phyloP scores from a whole-genome alignment of 2,113 vertebrate genomes.

The Corythornis madagascariensis region DNA sequence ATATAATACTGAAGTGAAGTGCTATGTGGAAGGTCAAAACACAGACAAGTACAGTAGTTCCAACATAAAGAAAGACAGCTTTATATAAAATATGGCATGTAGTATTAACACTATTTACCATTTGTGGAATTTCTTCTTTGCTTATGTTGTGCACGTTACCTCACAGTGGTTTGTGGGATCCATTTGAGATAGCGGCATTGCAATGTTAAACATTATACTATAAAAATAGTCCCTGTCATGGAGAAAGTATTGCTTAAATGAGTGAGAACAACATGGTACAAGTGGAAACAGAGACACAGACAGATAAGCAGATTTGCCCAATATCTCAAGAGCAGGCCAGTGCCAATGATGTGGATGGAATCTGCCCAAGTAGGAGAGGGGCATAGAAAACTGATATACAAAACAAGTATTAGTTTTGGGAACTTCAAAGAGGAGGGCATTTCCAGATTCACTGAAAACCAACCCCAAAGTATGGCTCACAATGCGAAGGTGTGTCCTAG shows the following conservation, averaged over 20 bases:
- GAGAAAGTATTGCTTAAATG: background rate
- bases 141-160: background rate
- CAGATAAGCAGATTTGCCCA: background rate
- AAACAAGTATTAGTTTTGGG: background rate
- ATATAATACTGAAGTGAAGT: background rate
- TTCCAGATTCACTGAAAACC: background rate
- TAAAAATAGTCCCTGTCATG: background rate
- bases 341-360: background rate
- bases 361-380: background rate
- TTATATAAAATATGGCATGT: background rate
- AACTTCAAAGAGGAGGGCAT: background rate
- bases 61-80: background rate
- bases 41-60: background rate
- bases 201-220: background rate
- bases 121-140: background rate
- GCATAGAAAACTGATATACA: background rate
- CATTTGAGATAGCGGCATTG: background rate
- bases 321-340: background rate
- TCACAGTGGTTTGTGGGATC: background rate
- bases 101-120: background rate
- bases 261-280: background rate
- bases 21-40: background rate
- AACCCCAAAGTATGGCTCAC: background rate
- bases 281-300: background rate
- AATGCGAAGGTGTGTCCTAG: background rate